Conservation (phyloP, 2,113 vertebrate genomes). For the Sebastes schlegelii region DNA sequence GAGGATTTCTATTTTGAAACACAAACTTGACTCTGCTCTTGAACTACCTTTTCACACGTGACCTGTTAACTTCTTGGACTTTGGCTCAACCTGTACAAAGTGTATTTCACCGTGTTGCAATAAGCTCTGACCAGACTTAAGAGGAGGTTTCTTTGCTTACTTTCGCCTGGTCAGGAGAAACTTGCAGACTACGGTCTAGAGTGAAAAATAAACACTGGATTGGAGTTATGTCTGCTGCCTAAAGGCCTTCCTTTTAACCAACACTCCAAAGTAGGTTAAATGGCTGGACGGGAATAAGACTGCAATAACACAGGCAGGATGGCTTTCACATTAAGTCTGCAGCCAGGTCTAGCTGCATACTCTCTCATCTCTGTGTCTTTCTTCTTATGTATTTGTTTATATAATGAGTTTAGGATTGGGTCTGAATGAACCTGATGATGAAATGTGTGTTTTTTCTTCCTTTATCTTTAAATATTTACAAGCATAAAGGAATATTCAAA, state of each 20-base stretch:
- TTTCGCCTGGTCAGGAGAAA: conserved; percentile 29
- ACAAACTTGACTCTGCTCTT: conserved; percentile 27
- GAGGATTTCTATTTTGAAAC: conserved; percentile 21
- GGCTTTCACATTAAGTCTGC: conserved; percentile 59
- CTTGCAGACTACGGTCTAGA: neutral
- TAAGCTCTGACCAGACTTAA: conserved; percentile 3
- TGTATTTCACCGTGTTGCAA: neutral
- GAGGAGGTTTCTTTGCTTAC: conserved; percentile 38
- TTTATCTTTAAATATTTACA: neutral
- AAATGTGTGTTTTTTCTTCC: neutral
- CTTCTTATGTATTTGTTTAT: conserved; percentile 24
- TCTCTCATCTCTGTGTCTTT: neutral
- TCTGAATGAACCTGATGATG: neutral
- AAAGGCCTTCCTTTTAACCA: conserved; percentile 53
- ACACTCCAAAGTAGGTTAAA: conserved; percentile 43
- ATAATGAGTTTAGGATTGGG: neutral
- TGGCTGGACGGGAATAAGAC: conserved; percentile 42
- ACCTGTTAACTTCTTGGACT: conserved; percentile 5
- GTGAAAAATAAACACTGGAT: conserved; percentile 63
- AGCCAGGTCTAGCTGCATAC: neutral
- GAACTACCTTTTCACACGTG: neutral
- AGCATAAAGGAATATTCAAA: neutral
- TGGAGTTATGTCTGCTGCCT: conserved; percentile 50
- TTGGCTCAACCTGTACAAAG: conserved; percentile 2
- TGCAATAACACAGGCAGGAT: conserved; percentile 42